Conservation (phyloP, 2,113 vertebrate genomes). For the Rhegmatorhina hoffmannsi region DNA sequence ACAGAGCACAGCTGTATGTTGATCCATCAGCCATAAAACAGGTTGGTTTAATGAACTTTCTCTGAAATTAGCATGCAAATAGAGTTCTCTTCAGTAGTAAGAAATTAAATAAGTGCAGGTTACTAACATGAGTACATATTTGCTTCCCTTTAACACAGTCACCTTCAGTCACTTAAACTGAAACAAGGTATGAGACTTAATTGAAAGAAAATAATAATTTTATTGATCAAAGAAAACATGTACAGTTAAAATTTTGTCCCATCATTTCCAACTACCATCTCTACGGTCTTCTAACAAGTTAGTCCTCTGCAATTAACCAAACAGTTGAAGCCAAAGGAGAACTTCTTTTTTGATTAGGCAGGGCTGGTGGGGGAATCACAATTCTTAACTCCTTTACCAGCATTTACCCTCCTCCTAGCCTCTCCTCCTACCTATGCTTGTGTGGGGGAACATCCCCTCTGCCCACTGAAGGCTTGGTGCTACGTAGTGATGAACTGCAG, state of each 20-base stretch:
- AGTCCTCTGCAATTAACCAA: constrained; percentile 25
- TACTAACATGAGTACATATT: background rate
- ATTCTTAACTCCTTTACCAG: background rate
- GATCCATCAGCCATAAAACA: constrained; percentile 56
- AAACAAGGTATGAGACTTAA: background rate
- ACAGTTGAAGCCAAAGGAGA: background rate
- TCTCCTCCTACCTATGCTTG: background rate
- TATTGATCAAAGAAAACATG: background rate
- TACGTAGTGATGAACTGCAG: background rate
- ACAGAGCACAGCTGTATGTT: constrained; percentile 31
- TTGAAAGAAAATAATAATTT: background rate
- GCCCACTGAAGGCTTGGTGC: background rate
- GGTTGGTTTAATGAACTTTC: constrained; percentile 66
- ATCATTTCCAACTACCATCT: background rate
- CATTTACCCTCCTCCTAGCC: background rate
- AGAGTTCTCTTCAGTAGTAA: background rate
- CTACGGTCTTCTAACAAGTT: background rate
- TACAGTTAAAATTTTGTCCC: background rate
- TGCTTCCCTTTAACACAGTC: background rate
- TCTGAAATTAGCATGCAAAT: constrained; percentile 25
- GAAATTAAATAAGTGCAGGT: background rate
- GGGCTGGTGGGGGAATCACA: background rate
- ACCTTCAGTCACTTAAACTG: background rate
- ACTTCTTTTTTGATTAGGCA: background rate
- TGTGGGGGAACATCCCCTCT: background rate